Base-by-base conservation (phyloP, 2,888 invertebrate genomes). In the Odontomyia ornata region DNA sequence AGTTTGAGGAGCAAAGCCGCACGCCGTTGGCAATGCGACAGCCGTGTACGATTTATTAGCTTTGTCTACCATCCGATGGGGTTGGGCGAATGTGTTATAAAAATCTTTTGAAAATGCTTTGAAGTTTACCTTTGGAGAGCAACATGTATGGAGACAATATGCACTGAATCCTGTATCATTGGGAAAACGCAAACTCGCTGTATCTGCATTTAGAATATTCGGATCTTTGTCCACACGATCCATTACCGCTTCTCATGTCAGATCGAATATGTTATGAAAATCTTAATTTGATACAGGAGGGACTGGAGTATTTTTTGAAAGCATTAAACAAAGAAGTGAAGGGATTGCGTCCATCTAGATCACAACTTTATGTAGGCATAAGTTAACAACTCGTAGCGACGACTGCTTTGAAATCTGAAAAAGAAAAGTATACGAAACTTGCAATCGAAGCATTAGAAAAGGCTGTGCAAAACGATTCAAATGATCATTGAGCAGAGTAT, bases 101-200 rank as follows among this genome's bases (percentile, higher is more conserved):
- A 95, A 95, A 88, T 94, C 94, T 81, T 92, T 97, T 84, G 99
- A 99, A 88, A 92, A 97, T 83, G 96, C 99, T 0, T 93, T 99
- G 92, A 98, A 98, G 89, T 99, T 98, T 88, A 97, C 98, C 27
- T 98, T 96, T 86, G 95, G 96, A 80, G 95, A 97, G 85, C 92
- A 93, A 78, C 98, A 98, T 87, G 91, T 97, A 56, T 99, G 98
- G 98, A 93, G 94, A 71, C 98, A 98, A 87, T 95, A 98, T 85
- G 97, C 96, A 15, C 89, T 99, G 65, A 92, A 94, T 78, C 87
- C 96, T 73, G 91, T 94, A 80, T 91, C 92, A 80, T 90, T 92
- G 81, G 93, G 91, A 78, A 88, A 89, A 80, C 89, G 92, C 83
- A 86, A 89, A 52, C 91, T 92, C 80, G 92, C 95, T 0, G 86